Base-by-base conservation (phyloP, 1,140 invertebrate species). In the Ericerus pela region DNA sequence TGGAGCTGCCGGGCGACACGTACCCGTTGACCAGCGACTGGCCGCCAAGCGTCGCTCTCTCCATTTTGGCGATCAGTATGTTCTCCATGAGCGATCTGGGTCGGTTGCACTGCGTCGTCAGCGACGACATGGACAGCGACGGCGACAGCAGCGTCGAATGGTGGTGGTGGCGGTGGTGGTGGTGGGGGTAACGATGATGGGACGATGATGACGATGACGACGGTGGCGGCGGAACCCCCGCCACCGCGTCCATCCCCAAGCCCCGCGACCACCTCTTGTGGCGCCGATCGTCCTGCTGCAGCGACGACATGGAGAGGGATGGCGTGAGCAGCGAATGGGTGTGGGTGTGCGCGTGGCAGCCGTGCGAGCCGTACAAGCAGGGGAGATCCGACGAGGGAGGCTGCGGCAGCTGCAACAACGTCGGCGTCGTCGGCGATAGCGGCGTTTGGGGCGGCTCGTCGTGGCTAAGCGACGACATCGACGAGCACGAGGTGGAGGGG, bases 41-140 rank as follows among this genome's bases (percentile, higher is more conserved):
- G 53, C 30, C 51, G 56, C 56, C 61, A 53, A 47, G 12, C 41
- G 65, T 65, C 12, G 71, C 68, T 27, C 66, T 64, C 63, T 85
- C 83, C 73, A 85, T 85, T 68, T 86, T 86, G 2, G 80, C 82
- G 20, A 82, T 78, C 36, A 86, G 69, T 43, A 86, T 69, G 53
- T 78, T 76, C 67, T 86, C 84, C 83, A 86, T 86, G 5, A 86
- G 69, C 26, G 79, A 79, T 60, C 81, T 75, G 20, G 80, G 77
- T 53, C 76, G 69, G 59, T 66, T 65, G 4, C 65, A 65, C 26
- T 69, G 72, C 18, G 74, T 74, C 18, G 74, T 74, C 3, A 67
- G 54, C 51, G 51, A 59, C 6, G 41, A 47, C 41, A 47, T 47
- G 3, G 41, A 47, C 18, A 47, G 26, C 10, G 41, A 47, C 10